Evolutionary conservation across 2,113 vertebrate species (phyloP).

Genomic region (Callithrix jacchus): DNA sequence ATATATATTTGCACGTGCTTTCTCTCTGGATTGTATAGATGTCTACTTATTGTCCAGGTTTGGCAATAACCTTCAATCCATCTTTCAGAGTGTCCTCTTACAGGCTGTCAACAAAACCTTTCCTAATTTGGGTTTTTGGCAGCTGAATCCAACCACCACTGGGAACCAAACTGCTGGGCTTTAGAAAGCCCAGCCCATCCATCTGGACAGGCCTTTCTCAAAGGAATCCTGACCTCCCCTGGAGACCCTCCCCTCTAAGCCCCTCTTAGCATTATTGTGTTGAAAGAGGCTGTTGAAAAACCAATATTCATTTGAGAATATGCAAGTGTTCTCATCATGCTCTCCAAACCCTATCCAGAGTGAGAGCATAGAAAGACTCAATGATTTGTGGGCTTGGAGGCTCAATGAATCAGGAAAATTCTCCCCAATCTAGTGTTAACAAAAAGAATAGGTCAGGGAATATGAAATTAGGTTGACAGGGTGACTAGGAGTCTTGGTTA

Average conservation of each 20-base stretch:
- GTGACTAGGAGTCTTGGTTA: conserved; percentile 15
- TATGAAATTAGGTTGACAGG: conserved; percentile 61
- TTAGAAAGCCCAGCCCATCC: conserved; percentile 54
- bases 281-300: conserved; percentile 36
- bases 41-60: conserved; percentile 42
- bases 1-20: conserved; percentile 36
- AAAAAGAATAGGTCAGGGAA: background rate
- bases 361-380: conserved; percentile 18
- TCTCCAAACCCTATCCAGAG: conserved; percentile 21
- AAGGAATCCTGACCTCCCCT: conserved; percentile 33
- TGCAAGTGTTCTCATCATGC: conserved; percentile 40
- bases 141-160: conserved; percentile 48
- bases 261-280: conserved; percentile 10
- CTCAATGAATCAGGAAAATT: conserved; percentile 39
- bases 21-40: conserved; percentile 34
- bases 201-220: conserved; percentile 61
- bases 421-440: conserved; percentile 52
- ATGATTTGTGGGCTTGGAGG: conserved; percentile 53
- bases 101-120: conserved; percentile 63
- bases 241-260: background rate
- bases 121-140: conserved; percentile 73
- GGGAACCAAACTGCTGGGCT: conserved; percentile 58
- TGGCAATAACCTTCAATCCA: conserved; percentile 48
- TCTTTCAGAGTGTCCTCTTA: conserved; percentile 62
- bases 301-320: conserved; percentile 30